Evolutionary conservation across 2,113 vertebrate species (phyloP), one percentile per base, ranked within the genome.

Genomic region (Sterna hirundo): DNA sequence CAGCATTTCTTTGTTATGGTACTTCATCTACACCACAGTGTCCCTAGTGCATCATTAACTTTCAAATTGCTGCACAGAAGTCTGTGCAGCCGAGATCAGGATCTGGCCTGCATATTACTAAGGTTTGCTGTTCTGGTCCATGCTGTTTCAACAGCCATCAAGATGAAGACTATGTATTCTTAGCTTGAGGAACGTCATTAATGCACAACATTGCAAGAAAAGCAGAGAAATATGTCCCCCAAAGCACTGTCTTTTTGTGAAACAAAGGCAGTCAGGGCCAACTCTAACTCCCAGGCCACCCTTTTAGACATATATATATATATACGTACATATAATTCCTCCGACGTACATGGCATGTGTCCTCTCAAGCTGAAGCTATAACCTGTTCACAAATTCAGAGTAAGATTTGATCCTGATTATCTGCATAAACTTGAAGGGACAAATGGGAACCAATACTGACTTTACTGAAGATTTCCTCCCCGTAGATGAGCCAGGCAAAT

Each of bases 11-110:
- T 83, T 74, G 80, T 88, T 88, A 83, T 13, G 13, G 76, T 46
- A 62, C 64, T 92, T 91, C 72, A 74, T 94, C 91, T 83, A 72
- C 51, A 88, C 76, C 88, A 83, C 58, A 70, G 80, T 34, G n/a
- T 95, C 94, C 80, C 95, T 34, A 32, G 83, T 88, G 95, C 76
- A 38, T 61, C 80, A 89, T 91, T 93, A 88, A 62, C 44, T 93
- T 83, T 32, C 58, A 86, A 91, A 93, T 51, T 62, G 80, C 69
- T 74, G 64, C 83, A 94, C 71, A 92, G 76, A 83, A 86, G 11
- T 26, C 68, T 49, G 40, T 72, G 58, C 40, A 87, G 72, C 84
- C 0, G 1, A 93, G 52, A 91, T 75, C 40, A 83, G 62, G 90
- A 82, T 85, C 88, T 93, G 84, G 66, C 82, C 71, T 83, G 91